phyloP scores from a whole-genome alignment of 2,797 vertebrate genomes.

The Buceros bicornis region DNA sequence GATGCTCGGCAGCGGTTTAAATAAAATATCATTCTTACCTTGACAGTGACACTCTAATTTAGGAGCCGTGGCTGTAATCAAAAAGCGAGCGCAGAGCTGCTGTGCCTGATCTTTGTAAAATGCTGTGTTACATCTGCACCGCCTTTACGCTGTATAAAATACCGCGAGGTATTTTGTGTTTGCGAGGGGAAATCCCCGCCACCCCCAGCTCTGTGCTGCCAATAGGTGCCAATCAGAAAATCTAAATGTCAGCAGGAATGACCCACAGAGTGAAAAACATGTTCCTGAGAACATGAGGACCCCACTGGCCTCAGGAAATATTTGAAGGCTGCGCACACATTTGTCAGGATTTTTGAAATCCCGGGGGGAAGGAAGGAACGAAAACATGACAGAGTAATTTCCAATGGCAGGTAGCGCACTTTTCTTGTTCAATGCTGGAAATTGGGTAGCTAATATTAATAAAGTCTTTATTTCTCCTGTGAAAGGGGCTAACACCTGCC shows the following conservation, averaged over 20 bases:
- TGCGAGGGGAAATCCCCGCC: background rate
- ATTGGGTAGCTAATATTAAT: conserved; percentile 74
- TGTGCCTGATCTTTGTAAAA: conserved; percentile 3
- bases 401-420: conserved; percentile 79
- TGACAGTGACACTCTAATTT: conserved; percentile 31
- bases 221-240: conserved; percentile 68
- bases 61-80: background rate
- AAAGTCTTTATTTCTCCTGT: conserved; percentile 72
- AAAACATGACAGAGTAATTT: conserved; percentile 82
- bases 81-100: background rate
- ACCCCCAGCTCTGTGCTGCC: background rate
- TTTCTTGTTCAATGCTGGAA: conserved; percentile 73
- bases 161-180: background rate
- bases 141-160: background rate
- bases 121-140: background rate
- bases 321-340: conserved; percentile 80
- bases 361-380: conserved; percentile 70
- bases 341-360: conserved; percentile 81
- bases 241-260: conserved; percentile 72
- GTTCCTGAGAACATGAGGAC: conserved; percentile 80
- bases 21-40: conserved; percentile 45
- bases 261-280: conserved; percentile 75
- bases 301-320: conserved; percentile 84
- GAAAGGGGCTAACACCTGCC: conserved; percentile 64
- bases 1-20: conserved; percentile 46